Base-by-base conservation (phyloP, 2,797 vertebrate genomes). In the Pipistrellus nathusii region DNA sequence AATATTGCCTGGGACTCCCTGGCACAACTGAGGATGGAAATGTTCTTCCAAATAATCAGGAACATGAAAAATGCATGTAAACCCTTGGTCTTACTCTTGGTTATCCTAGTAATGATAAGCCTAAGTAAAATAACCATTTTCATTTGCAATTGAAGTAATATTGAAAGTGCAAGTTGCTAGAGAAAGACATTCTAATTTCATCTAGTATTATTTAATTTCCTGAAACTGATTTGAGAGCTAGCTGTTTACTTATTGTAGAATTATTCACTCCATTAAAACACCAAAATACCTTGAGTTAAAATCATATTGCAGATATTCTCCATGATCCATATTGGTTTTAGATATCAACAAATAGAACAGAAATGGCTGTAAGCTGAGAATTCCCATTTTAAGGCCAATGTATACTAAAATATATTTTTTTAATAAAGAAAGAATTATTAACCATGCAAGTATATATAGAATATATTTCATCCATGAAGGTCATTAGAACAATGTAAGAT, bases 21-120 rank as follows among this genome's bases (percentile, higher is more conserved):
- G 2, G 4, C 23, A 81, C 8, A 87, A 38, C 0, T 68, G 18
- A 66, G 0, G 27, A 30, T 75, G 2, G 35, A 18, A 30, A 23
- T 84, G 5, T 1, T 59, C 10, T 88, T 90, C 5, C 38, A 92
- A 92, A 86, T 85, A 44, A 93, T 51, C 68, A 92, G 14, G 15
- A 6, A 81, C 84, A 51, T 38, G 4, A 15, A 48, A 77, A 85
- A 78, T 85, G 21, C 8, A 72, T n/a, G 13, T 75, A 73, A 82
- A 83, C 12, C 14, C 14, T 30, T 72, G 3, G 2, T 25, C 25
- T 44, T 62, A 14, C 0, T 53, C 66, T 80, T 57, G 66, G 6
- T 77, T 69, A 1, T 78, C 48, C 25, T 59, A 55, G 64, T 57
- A 62, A 30, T 88, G 5, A 15, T 27, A 93, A n/a, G 41, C 2